Percentiles rank a stretch among this genome's conserved stretches.
Evolutionary conservation across 2,888 invertebrate species (phyloP).

Genomic region (Tetramorium bicarinatum): DNA sequence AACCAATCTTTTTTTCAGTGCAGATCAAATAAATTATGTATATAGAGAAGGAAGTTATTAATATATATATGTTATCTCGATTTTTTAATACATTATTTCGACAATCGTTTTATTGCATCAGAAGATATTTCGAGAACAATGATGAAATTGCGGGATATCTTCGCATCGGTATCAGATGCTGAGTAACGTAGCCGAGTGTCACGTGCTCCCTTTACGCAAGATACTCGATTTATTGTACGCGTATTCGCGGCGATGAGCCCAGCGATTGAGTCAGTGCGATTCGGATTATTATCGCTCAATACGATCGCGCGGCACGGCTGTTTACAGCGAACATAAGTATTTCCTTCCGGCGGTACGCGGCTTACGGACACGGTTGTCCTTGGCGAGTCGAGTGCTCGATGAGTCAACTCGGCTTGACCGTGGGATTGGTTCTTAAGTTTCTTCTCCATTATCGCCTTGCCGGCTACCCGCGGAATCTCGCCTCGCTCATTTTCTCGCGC

Average conservation of each 20-base stretch:
- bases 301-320: conserved; percentile 30
- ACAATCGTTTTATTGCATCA: not conserved
- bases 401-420: conserved; percentile 66
- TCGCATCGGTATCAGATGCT: not conserved
- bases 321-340: conserved; percentile 42
- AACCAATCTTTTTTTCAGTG: too few species aligned
- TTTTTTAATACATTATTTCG: not conserved
- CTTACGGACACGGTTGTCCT: conserved; percentile 53
- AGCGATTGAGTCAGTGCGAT: conserved; percentile 38
- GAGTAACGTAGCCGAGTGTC: not conserved
- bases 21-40: not conserved
- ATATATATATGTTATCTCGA: not conserved
- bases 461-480: conserved; percentile 9
- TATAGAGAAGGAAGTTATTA: not conserved
- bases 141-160: conserved; percentile 5
- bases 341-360: conserved; percentile 60
- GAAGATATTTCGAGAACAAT: not conserved
- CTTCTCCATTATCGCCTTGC: conserved; percentile 55
- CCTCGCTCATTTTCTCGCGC: conserved; percentile 1
- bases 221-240: not conserved
- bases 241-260: not conserved
- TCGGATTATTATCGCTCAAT: conserved; percentile 38
- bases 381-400: conserved; percentile 61
- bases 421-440: conserved; percentile 61
- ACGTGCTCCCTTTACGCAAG: not conserved